phyloP scores from a whole-genome alignment of 2,888 invertebrate species.

The Eilema griseolum region DNA sequence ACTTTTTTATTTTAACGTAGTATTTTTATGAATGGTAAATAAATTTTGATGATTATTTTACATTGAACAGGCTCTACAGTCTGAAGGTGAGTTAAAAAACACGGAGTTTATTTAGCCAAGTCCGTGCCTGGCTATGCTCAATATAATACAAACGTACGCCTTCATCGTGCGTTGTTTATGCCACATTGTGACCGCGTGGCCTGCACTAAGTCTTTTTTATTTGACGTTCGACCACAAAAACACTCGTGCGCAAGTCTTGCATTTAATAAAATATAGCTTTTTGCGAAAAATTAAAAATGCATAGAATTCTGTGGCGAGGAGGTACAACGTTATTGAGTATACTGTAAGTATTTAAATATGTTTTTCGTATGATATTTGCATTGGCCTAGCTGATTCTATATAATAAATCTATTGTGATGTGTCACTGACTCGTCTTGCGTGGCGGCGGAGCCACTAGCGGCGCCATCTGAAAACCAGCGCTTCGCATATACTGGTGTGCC shows the following conservation, averaged over 20 bases:
- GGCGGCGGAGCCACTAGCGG: too few species aligned
- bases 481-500: too few species aligned
- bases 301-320: neutral
- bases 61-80: too few species aligned
- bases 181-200: conserved; percentile 42
- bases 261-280: neutral
- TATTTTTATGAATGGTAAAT: too few species aligned
- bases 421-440: too few species aligned
- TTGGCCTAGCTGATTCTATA: too few species aligned
- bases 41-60: too few species aligned
- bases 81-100: neutral
- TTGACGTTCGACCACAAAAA: conserved; percentile 31
- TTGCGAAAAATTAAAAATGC: neutral
- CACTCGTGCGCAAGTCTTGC: neutral
- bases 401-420: too few species aligned
- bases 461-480: too few species aligned
- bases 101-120: neutral
- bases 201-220: conserved; percentile 31
- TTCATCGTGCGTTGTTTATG: conserved; percentile 47
- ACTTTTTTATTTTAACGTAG: too few species aligned
- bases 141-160: conserved; percentile 31
- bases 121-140: conserved; percentile 33
- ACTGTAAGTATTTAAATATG: too few species aligned
- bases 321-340: neutral
- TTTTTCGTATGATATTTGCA: too few species aligned